A percentile compares a stretch with the other conserved stretches of the same genome.
Conservation (phyloP, 2,113 vertebrate species). For the Cyprinodon variegatus region DNA sequence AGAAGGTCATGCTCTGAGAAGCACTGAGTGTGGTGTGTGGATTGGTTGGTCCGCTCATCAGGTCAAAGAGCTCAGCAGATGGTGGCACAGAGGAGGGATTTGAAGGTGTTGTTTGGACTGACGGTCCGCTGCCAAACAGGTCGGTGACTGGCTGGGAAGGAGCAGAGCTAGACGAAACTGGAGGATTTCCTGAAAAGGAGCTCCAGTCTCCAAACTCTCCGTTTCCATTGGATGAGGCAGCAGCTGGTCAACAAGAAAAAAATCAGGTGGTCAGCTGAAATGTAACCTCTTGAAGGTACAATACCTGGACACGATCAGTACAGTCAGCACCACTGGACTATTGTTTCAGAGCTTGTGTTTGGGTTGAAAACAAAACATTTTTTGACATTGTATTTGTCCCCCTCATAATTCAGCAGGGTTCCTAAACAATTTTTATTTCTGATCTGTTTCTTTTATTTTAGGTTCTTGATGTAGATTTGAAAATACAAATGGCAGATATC, state of each 20-base stretch:
- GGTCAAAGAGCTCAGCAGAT: conserved; percentile 89
- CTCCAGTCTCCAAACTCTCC: conserved; percentile 97
- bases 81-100: conserved; percentile 63
- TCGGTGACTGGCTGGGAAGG: conserved; percentile 66
- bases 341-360: too few relatives aligned
- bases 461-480: too few relatives aligned
- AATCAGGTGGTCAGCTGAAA: conserved; percentile 4
- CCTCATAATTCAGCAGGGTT: too few relatives aligned
- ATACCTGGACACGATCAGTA: background rate
- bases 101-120: conserved; percentile 63
- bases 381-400: too few relatives aligned
- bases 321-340: too few relatives aligned
- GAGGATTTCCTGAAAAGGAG: conserved; percentile 85
- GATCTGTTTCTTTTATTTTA: too few relatives aligned
- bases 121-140: conserved; percentile 75
- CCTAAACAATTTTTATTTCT: too few relatives aligned
- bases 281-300: background rate
- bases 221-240: conserved; percentile 85
- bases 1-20: conserved; percentile 95
- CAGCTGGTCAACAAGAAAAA: conserved; percentile 63
- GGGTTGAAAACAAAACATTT: too few relatives aligned
- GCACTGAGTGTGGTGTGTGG: conserved; percentile 86
- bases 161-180: conserved; percentile 60
- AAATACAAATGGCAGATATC: too few relatives aligned
- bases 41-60: conserved; percentile 82